phyloP scores from a whole-genome alignment of 2,888 invertebrate genomes.

The Agapostemon virescens region DNA sequence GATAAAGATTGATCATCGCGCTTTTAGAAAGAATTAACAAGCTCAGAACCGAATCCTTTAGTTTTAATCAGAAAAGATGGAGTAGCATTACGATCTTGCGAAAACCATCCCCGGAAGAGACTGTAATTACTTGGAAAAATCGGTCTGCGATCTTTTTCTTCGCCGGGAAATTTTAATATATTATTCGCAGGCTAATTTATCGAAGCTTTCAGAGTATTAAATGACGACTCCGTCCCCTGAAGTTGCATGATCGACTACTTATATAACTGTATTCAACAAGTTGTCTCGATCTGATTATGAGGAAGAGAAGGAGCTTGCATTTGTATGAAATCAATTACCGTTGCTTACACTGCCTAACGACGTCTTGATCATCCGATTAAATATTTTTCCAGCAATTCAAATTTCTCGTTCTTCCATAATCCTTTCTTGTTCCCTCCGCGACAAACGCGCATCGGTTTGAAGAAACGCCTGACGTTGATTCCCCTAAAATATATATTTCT shows the following conservation, averaged over 20 bases:
- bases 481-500: too few species aligned
- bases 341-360: background rate
- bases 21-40: background rate
- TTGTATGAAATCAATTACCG: background rate
- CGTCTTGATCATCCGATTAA: background rate
- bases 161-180: too few species aligned
- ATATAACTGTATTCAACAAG: slow-evolving; percentile 1
- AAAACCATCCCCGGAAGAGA: too few species aligned
- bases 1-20: background rate
- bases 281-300: background rate
- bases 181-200: background rate
- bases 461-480: too few species aligned
- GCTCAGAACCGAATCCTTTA: background rate
- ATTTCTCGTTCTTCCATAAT: background rate
- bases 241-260: background rate
- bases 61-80: background rate
- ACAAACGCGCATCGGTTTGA: too few species aligned
- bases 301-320: background rate
- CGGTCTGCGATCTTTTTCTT: too few species aligned
- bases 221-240: background rate
- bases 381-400: background rate
- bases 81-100: background rate
- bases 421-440: too few species aligned
- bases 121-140: background rate
- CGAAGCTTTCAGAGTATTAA: background rate